Evolutionary conservation across 1,140 invertebrate species (phyloP).

Genomic region (Drosophila santomea): DNA sequence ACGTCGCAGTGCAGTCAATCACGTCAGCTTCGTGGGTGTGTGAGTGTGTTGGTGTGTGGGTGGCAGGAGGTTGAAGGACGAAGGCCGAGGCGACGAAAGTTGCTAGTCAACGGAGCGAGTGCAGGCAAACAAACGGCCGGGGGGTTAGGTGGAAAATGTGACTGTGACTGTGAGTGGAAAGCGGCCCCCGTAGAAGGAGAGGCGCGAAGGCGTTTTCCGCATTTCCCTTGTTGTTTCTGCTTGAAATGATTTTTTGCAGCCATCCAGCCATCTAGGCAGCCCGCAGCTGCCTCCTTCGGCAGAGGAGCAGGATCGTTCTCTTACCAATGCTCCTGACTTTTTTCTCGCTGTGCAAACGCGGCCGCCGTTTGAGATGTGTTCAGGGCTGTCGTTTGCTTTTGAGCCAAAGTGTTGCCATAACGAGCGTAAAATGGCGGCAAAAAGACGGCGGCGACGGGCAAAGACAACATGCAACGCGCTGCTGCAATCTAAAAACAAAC

Average conservation of each 20-base stretch:
- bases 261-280: slow-evolving; percentile 16
- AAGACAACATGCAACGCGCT: slow-evolving; percentile 66
- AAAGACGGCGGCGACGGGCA: slow-evolving; percentile 56
- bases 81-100: slow-evolving; percentile 72
- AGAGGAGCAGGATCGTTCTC: slow-evolving; percentile 53
- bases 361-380: slow-evolving; percentile 62
- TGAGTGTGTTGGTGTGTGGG: slow-evolving; percentile 1
- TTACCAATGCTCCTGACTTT: background rate
- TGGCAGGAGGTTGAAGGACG: slow-evolving; percentile 16
- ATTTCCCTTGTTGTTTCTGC: slow-evolving; percentile 81
- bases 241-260: slow-evolving; percentile 73
- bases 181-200: background rate
- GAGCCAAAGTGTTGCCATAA: slow-evolving; percentile 82
- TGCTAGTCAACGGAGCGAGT: slow-evolving; percentile 77
- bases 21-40: slow-evolving; percentile 35
- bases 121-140: slow-evolving; percentile 62
- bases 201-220: slow-evolving; percentile 75
- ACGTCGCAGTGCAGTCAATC: slow-evolving; percentile 76
- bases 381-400: slow-evolving; percentile 74
- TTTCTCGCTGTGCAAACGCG: slow-evolving; percentile 42
- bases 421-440: slow-evolving; percentile 82
- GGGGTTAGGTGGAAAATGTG: background rate
- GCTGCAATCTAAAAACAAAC: slow-evolving; percentile 75
- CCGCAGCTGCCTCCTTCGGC: slow-evolving; percentile 6
- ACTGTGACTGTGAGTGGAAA: background rate